phyloP scores from a whole-genome alignment of 1,140 invertebrate species.

The Ceratoteleas bidentatus region DNA sequence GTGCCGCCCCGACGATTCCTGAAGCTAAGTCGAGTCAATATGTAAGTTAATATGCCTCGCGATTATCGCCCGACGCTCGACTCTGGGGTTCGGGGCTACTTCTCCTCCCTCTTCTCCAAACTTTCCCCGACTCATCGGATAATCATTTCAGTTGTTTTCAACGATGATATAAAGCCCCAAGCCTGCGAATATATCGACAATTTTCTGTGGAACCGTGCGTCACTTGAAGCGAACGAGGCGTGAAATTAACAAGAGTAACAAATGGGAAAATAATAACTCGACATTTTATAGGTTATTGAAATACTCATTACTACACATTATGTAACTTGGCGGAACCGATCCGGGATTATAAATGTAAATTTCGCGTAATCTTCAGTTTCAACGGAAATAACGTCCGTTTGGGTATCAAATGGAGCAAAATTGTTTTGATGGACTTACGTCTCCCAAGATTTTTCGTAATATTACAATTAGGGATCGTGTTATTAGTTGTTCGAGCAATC shows the following conservation, averaged over 20 bases:
- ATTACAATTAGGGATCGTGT: too few relatives aligned
- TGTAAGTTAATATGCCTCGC: constrained; percentile 66
- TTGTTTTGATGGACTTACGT: not conserved
- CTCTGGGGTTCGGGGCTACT: not conserved
- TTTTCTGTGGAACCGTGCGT: constrained; percentile 68
- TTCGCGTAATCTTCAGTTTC: constrained; percentile 24
- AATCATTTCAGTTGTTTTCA: constrained; percentile 66
- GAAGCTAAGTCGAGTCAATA: constrained; percentile 68
- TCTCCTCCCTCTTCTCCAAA: constrained; percentile 1
- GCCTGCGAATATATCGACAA: constrained; percentile 65
- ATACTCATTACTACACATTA: constrained; percentile 64
- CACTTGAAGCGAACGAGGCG: constrained; percentile 65
- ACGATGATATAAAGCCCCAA: constrained; percentile 64
- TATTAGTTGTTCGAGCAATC: too few relatives aligned
- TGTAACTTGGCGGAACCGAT: constrained; percentile 45
- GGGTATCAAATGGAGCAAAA: not conserved
- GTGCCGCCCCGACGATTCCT: constrained; percentile 59
- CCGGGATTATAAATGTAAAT: constrained; percentile 44
- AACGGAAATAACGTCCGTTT: not conserved
- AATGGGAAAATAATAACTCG: constrained; percentile 69
- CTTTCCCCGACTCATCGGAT: constrained; percentile 53
- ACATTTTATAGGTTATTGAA: constrained; percentile 64
- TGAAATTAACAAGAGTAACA: constrained; percentile 68
- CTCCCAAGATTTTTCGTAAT: too few relatives aligned
- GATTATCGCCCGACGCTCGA: constrained; percentile 61